phyloP scores from a whole-genome alignment of 2,797 vertebrate species.

The Ambastaia sidthimunki region DNA sequence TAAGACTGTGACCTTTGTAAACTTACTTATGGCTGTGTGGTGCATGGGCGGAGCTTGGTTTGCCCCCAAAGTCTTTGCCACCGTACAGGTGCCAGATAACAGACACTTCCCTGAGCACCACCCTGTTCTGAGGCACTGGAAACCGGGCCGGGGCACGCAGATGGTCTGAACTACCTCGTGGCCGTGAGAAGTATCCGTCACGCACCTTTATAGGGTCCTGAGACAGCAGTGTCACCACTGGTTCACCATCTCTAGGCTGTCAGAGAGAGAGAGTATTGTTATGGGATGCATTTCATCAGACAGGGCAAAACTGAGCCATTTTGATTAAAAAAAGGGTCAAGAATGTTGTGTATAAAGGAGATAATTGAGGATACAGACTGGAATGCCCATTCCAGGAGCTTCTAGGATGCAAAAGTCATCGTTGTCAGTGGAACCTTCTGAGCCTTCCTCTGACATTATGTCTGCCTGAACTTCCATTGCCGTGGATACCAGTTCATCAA shows the following conservation, averaged over 20 bases:
- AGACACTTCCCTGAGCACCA: slow-evolving; percentile 89
- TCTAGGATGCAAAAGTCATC: slow-evolving; percentile 95
- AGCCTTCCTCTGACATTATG: slow-evolving; percentile 77
- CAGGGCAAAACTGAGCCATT: too few species aligned
- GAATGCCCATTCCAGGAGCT: slow-evolving; percentile 91
- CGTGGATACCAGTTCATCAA: slow-evolving; percentile 69
- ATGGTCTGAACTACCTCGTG: slow-evolving; percentile 87
- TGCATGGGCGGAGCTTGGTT: slow-evolving; percentile 74
- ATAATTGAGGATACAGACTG: slow-evolving; percentile 73
- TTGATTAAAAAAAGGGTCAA: too few species aligned
- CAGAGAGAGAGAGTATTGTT: background rate
- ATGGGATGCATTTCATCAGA: too few species aligned
- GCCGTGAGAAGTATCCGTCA: slow-evolving; percentile 88
- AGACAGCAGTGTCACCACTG: slow-evolving; percentile 84
- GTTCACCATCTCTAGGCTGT: slow-evolving; percentile 89
- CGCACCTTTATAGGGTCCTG: slow-evolving; percentile 79
- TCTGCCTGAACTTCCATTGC: slow-evolving; percentile 75
- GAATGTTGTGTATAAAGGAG: background rate
- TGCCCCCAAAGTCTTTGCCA: slow-evolving; percentile 86
- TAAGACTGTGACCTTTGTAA: background rate
- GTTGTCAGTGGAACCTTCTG: slow-evolving; percentile 84
- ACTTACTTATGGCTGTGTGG: slow-evolving; percentile 77
- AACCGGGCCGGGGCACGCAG: slow-evolving; percentile 86
- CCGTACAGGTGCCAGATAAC: slow-evolving; percentile 93
- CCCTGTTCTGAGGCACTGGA: slow-evolving; percentile 85